Percentiles rank a stretch among this genome's conserved stretches.
phyloP scores from a whole-genome alignment of 2,797 vertebrate genomes.

The Gorsachius magnificus region DNA sequence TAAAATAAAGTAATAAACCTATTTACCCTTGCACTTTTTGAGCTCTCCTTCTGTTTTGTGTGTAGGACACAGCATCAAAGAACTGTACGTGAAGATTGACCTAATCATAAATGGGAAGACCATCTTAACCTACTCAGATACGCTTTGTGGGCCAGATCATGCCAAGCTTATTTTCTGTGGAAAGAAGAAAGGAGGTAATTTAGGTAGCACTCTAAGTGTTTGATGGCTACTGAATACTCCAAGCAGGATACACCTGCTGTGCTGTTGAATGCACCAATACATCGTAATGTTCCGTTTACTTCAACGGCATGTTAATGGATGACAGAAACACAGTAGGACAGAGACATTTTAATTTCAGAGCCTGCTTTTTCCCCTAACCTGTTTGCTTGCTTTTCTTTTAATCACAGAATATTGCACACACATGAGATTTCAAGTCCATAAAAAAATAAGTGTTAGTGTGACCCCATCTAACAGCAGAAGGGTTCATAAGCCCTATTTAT shows the following conservation, averaged over 20 bases:
- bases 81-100: conserved; percentile 30
- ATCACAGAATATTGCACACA: neutral
- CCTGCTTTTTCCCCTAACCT: neutral
- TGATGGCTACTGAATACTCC: neutral
- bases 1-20: neutral
- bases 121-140: conserved; percentile 46
- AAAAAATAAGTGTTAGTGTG: neutral
- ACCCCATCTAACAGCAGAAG: neutral
- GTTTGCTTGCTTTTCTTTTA: conserved; percentile 2
- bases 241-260: neutral
- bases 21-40: neutral
- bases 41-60: neutral
- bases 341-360: conserved; percentile 20
- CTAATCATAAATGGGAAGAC: conserved; percentile 49
- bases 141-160: conserved; percentile 45
- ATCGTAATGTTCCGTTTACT: neutral
- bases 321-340: conserved; percentile 11
- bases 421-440: neutral
- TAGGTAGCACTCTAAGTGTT: neutral
- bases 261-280: neutral
- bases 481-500: neutral
- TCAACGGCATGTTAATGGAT: conserved; percentile 10
- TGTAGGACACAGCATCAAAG: conserved; percentile 69
- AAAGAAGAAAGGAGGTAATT: conserved; percentile 81
- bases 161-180: conserved; percentile 74